Evolutionary conservation across 2,888 invertebrate species (phyloP).

Genomic region (Rhagophthalmus giganteus): DNA sequence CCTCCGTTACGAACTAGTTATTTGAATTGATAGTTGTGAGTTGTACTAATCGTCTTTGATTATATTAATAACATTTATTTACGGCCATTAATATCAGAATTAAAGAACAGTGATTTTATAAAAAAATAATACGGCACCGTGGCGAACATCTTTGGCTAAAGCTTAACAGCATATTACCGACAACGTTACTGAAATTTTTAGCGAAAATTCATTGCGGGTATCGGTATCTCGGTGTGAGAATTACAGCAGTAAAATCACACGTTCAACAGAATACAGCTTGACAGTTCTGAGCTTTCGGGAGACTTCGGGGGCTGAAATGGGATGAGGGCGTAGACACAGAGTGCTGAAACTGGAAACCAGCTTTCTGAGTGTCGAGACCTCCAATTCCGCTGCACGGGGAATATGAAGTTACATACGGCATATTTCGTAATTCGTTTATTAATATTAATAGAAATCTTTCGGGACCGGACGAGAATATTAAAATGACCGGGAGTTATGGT

Average conservation of each 20-base stretch:
- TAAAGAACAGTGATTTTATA: slow-evolving; percentile 4
- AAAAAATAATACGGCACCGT: slow-evolving; percentile 3
- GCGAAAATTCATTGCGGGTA: slow-evolving; percentile 6
- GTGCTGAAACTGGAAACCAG: slow-evolving; percentile 50
- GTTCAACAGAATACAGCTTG: slow-evolving; percentile 42
- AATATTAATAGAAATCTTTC: slow-evolving; percentile 5
- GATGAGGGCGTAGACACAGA: slow-evolving; percentile 39
- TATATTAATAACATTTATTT: slow-evolving; percentile 22
- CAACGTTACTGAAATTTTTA: slow-evolving; percentile 1
- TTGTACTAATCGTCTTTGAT: slow-evolving; percentile 21
- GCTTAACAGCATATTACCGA: neutral
- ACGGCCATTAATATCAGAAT: slow-evolving; percentile 12
- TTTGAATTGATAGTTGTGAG: slow-evolving; percentile 16
- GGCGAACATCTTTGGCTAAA: slow-evolving; percentile 13
- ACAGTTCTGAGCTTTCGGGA: slow-evolving; percentile 43
- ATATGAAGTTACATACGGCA: slow-evolving; percentile 48
- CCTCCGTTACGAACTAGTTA: no score
- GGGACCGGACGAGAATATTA: neutral
- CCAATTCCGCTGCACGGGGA: slow-evolving; percentile 45
- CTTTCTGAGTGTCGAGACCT: slow-evolving; percentile 48
- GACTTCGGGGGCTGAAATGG: slow-evolving; percentile 32
- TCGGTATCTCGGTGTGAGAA: slow-evolving; percentile 17
- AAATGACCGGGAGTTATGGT: no score
- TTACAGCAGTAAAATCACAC: slow-evolving; percentile 36
- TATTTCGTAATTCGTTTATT: slow-evolving; percentile 11